These are phyloP conservation scores for Peromyscus leucopus DNA, from an alignment of 2,113 vertebrate species.

Conservation along the genomic window DNA sequence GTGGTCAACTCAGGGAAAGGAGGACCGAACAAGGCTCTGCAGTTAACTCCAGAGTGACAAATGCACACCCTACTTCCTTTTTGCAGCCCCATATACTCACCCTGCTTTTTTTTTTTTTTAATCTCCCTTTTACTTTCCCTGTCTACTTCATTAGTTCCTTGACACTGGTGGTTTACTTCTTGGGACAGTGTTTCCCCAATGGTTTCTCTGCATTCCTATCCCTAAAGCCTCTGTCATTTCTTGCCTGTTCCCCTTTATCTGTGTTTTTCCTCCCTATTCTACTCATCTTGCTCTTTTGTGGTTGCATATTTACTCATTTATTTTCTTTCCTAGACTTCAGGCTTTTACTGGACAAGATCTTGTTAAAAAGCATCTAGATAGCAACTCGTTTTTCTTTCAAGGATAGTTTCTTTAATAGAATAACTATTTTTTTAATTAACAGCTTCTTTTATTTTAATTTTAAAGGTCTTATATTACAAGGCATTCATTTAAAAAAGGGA, in stretches of 20 bases:
- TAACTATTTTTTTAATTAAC: not conserved
- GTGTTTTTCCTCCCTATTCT: not conserved
- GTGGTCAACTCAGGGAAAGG: not conserved
- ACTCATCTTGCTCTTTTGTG: not conserved
- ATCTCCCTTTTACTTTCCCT: fast-evolving
- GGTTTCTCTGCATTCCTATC: too few relatives aligned
- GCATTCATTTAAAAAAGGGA: not conserved
- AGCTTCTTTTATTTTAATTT: not conserved
- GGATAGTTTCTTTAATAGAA: not conserved
- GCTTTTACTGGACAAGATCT: not conserved
- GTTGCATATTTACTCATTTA: not conserved
- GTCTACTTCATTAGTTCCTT: not conserved
- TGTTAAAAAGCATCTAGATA: not conserved
- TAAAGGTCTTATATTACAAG: constrained; percentile 41
- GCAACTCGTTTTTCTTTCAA: not conserved
- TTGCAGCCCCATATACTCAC: not conserved
- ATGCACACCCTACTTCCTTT: not conserved
- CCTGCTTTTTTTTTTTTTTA: not conserved
- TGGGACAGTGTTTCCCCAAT: not conserved
- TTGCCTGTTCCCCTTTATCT: not conserved
- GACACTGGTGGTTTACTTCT: not conserved
- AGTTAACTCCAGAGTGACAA: not conserved
- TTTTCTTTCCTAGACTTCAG: not conserved
- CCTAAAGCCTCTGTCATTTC: not conserved
- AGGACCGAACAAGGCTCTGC: not conserved